Evolutionary conservation across 2,888 invertebrate species (phyloP).

Genomic region (Scelioninae gen. 2): DNA sequence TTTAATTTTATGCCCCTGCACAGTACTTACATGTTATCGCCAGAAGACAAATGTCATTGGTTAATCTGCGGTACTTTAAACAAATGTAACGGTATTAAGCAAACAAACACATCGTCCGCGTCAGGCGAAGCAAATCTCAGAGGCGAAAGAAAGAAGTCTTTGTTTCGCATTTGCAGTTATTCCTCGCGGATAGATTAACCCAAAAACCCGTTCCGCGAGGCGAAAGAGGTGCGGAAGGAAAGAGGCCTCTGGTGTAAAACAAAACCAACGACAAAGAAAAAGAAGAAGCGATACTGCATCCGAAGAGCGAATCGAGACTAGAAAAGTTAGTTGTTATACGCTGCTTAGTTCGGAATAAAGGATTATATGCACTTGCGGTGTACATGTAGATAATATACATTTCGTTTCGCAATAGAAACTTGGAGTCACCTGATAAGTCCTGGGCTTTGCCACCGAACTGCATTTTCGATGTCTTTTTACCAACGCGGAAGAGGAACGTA

Average conservation of each 20-base stretch:
- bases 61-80: conserved; percentile 15
- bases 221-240: conserved; percentile 51
- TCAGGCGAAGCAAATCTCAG: conserved; percentile 37
- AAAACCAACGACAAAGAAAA: conserved; percentile 60
- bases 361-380: conserved; percentile 59
- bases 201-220: conserved; percentile 53
- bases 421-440: conserved; percentile 73
- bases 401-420: conserved; percentile 66
- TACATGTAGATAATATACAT: conserved; percentile 36
- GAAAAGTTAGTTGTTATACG: conserved; percentile 72
- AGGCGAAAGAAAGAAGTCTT: conserved; percentile 63
- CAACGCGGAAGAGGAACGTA: too few relatives aligned
- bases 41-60: conserved; percentile 5
- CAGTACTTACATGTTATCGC: too few relatives aligned
- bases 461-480: conserved; percentile 26
- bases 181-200: conserved; percentile 72
- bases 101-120: conserved; percentile 46
- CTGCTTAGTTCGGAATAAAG: conserved; percentile 73
- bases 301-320: conserved; percentile 62
- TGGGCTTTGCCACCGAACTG: conserved; percentile 46
- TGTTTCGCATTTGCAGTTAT: conserved; percentile 70
- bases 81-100: conserved; percentile 19
- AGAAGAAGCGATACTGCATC: conserved; percentile 58
- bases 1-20: too few relatives aligned
- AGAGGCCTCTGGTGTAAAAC: conserved; percentile 58